Evolutionary conservation across 2,888 invertebrate genomes (phyloP), one percentile per base, ranked within the genome.

Genomic region (Leptinotarsa peninsularis): DNA sequence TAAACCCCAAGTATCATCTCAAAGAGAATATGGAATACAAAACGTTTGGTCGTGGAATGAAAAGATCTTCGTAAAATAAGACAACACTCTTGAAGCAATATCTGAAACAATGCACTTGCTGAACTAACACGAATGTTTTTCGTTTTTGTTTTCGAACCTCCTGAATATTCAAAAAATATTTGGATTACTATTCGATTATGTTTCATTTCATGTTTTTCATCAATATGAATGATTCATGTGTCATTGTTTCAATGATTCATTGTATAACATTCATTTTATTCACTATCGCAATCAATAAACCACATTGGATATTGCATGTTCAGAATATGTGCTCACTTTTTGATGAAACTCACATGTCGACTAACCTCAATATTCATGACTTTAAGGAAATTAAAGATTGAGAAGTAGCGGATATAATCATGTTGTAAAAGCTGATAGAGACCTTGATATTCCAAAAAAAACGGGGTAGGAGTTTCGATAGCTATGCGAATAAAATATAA

Each of bases 381-480:
- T 63, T 21, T 10, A 33, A 33, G 33, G 66, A 43, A 66, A 13
- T 66, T 4, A 43, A 49, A 7, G 66, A 66, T 33, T 33, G 43
- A 10, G 66, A 66, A 66, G 15, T 66, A 33, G 27, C 2, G 66
- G 33, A 66, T 66, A 7, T n/a, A 43, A 66, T 21, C 14, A 66
- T 43, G n/a, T 66, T 17, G 43, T 66, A n/a, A 27, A 49, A 43
- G 49, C 66, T 33, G 66, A 66, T 66, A 66, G 66, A 66, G 66
- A 66, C 17, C 43, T 66, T 49, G 33, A 15, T 18, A 43, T 49
- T 18, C n/a, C 49, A 66, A 49, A 49, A 43, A 66, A 66, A 66
- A 66, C n/a, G 33, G 2, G 18, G 49, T 43, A 66, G 66, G 49
- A 43, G 66, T 66, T 4, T 33, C 43, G 21, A 66, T 49, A 49